A percentile compares a stretch with the other conserved stretches of the same genome.
Conservation (phyloP, 2,113 vertebrate genomes). For the Channa maculata region DNA sequence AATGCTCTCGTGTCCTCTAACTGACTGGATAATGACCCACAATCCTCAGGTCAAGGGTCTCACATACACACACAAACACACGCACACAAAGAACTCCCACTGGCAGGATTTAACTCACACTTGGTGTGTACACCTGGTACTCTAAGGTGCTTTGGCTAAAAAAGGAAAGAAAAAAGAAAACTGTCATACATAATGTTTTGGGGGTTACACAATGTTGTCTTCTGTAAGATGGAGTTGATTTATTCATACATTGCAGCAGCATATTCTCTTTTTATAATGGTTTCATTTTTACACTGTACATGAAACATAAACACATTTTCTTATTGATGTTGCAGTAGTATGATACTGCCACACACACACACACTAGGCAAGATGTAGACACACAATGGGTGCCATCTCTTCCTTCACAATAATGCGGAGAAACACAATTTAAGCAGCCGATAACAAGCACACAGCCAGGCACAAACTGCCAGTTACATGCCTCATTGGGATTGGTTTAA, state of each 20-base stretch:
- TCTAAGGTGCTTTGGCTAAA: slow-evolving; percentile 14
- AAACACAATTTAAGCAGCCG: slow-evolving; percentile 31
- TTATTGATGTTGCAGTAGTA: slow-evolving; percentile 38
- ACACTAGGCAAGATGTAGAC: background rate
- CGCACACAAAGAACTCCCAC: background rate
- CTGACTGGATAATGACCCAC: slow-evolving; percentile 65
- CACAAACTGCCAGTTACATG: slow-evolving; percentile 68
- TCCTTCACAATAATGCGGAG: slow-evolving; percentile 27
- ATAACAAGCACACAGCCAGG: slow-evolving; percentile 54
- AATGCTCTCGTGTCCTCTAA: slow-evolving; percentile 61
- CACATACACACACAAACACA: slow-evolving; percentile 14
- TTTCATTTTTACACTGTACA: slow-evolving; percentile 65
- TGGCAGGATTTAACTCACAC: slow-evolving; percentile 2
- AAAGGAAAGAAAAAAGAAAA: background rate
- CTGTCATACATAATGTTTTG: background rate
- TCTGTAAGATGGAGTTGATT: slow-evolving; percentile 52
- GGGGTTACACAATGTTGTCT: slow-evolving; percentile 11
- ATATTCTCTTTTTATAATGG: slow-evolving; percentile 66
- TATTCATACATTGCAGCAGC: slow-evolving; percentile 62
- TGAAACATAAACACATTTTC: slow-evolving; percentile 68
- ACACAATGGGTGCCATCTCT: background rate
- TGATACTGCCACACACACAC: background rate
- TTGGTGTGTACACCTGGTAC: background rate
- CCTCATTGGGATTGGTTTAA: slow-evolving; percentile 70
- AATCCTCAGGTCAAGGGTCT: slow-evolving; percentile 6